Evolutionary conservation across 2,888 invertebrate species (phyloP), one percentile per base, ranked within the genome.

Genomic region (Sclerodermus sp.): DNA sequence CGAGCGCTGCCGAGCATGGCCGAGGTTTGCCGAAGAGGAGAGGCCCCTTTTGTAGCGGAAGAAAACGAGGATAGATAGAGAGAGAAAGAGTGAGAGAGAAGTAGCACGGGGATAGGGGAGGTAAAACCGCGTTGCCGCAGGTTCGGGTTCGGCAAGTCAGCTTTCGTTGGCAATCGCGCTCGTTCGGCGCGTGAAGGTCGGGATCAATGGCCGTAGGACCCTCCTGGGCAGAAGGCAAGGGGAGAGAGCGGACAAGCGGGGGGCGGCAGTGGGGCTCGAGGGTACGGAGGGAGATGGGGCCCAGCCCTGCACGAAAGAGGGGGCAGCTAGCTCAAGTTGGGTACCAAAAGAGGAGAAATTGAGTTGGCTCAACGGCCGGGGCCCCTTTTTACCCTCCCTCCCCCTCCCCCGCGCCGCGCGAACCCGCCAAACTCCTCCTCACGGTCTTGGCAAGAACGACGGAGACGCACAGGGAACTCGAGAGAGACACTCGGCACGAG

Each of bases 101-200:
- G 23, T 14, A 18, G 23, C 44, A 39, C 13, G 32, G 1, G 32
- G 16, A 31, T 4, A 32, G 34, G n/a, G 10, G 2, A 34, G 12
- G n/a, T 8, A 34, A 34, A 66, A 64, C 62, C 65, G 64, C 66
- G 70, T 70, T 70, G 66, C 64, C 71, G 74, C 69, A 73, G 75
- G 75, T 70, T 69, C 70, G 70, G 72, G 74, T 76, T 76, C 70
- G 76, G 75, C 72, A 73, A 75, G 73, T 71, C 68, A 66, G 67
- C 68, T 69, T 68, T 71, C 70, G 70, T 68, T 68, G 67, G 70
- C 73, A 68, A 72, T 73, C 73, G 74, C 71, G 73, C 64, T 72
- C 71, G 77, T 77, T 76, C 71, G 74, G 76, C 77, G 77, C 76
- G 76, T 74, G 77, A 77, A 77, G 77, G 77, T 77, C 77, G 76